These are phyloP conservation scores for Phataginus tricuspis DNA, from an alignment of 2,797 vertebrate genomes.

Conservation along the genomic window DNA sequence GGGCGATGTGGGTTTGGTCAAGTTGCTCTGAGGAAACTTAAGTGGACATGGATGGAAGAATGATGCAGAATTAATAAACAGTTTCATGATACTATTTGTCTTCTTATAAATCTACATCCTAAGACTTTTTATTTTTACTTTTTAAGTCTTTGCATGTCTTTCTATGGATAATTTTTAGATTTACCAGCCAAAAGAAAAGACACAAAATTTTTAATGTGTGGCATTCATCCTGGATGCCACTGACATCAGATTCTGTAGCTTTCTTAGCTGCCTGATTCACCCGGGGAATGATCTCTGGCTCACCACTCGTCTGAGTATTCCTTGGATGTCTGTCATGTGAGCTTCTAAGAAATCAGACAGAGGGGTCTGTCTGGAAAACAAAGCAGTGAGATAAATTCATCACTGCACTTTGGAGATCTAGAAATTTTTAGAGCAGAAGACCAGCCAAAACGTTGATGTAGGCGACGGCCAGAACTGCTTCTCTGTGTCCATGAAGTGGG, in stretches of 20 bases:
- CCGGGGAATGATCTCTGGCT: background rate
- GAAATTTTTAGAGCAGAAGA: background rate
- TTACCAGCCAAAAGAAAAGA: background rate
- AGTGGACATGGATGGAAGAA: background rate
- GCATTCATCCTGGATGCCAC: constrained; percentile 13
- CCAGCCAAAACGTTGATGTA: background rate
- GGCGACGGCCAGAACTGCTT: background rate
- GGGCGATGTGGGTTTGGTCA: background rate
- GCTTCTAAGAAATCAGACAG: background rate
- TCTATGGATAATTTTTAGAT: background rate
- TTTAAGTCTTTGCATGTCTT: background rate
- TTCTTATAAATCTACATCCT: background rate
- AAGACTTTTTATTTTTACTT: background rate
- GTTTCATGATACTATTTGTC: background rate
- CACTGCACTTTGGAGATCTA: background rate
- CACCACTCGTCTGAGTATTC: constrained; percentile 39
- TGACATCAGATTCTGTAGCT: background rate
- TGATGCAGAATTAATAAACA: background rate
- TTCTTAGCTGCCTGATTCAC: constrained; percentile 22
- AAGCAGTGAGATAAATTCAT: background rate
- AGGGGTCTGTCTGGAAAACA: background rate
- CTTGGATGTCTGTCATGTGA: constrained; percentile 30
- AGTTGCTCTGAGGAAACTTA: background rate
- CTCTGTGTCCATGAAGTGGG: rapidly evolving
- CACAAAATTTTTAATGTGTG: constrained; percentile 16